Conservation (phyloP, 2,797 vertebrate species). For the Pangasius mekongensis region DNA sequence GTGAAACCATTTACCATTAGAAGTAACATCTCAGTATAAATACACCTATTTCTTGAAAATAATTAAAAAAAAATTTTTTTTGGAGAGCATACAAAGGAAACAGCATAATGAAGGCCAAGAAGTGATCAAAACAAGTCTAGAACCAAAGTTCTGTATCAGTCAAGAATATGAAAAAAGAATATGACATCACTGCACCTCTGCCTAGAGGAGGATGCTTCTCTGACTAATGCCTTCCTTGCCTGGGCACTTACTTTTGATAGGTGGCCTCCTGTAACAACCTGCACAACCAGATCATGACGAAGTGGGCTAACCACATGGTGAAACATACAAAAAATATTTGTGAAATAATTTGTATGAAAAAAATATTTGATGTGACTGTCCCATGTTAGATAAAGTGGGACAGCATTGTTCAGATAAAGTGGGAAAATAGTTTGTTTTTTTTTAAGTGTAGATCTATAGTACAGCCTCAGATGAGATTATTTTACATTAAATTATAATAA, state of each 20-base stretch:
- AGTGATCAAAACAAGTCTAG: background rate
- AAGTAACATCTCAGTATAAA: background rate
- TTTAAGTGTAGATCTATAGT: background rate
- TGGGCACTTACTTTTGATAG: background rate
- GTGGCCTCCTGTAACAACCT: background rate
- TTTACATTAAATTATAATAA: background rate
- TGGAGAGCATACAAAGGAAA: background rate
- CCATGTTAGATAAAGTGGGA: background rate
- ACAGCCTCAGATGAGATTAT: background rate
- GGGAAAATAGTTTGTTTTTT: background rate
- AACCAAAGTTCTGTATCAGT: background rate
- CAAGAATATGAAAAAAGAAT: background rate
- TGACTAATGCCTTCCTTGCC: background rate
- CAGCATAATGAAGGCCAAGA: background rate
- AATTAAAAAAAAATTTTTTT: too few species aligned
- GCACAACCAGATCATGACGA: background rate
- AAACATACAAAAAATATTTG: background rate
- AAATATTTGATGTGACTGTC: background rate
- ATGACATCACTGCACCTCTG: background rate
- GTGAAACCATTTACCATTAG: background rate
- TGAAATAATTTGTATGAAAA: background rate
- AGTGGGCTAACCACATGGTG: background rate
- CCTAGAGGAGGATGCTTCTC: background rate
- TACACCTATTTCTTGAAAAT: background rate
- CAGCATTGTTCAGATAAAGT: background rate